phyloP scores from a whole-genome alignment of 2,797 vertebrate species.

The Hirundo rustica region DNA sequence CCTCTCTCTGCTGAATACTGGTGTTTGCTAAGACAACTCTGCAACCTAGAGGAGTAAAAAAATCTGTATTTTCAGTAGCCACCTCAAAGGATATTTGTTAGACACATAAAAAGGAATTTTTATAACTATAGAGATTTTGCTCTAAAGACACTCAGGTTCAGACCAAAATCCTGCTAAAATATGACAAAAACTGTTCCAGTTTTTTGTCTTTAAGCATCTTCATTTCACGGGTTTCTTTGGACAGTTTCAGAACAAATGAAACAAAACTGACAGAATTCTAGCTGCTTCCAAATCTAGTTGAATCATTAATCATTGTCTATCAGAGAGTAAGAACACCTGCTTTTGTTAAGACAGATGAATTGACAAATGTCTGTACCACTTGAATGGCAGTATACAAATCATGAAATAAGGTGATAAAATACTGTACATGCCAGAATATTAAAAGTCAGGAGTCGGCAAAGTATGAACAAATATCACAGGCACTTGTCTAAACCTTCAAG shows the following conservation, averaged over 20 bases:
- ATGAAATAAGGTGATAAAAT: slow-evolving; percentile 1
- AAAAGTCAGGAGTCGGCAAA: not conserved
- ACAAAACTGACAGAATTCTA: not conserved
- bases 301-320: not conserved
- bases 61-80: not conserved
- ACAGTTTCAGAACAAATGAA: not conserved
- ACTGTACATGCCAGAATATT: not conserved
- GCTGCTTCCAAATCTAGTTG: not conserved
- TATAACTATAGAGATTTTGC: not conserved
- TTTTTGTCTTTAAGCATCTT: not conserved
- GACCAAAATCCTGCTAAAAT: not conserved
- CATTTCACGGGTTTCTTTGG: not conserved
- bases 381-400: not conserved
- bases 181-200: not conserved
- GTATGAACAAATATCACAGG: not conserved
- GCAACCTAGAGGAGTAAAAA: not conserved
- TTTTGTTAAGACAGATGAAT: not conserved
- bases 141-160: not conserved
- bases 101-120: not conserved
- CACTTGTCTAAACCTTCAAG: not conserved
- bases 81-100: not conserved
- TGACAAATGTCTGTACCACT: not conserved
- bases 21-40: not conserved
- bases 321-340: not conserved
- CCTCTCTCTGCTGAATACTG: not conserved